Percentiles rank a stretch among this genome's conserved stretches.
Conservation (phyloP, 2,797 vertebrate species). For the Coreius guichenoti region DNA sequence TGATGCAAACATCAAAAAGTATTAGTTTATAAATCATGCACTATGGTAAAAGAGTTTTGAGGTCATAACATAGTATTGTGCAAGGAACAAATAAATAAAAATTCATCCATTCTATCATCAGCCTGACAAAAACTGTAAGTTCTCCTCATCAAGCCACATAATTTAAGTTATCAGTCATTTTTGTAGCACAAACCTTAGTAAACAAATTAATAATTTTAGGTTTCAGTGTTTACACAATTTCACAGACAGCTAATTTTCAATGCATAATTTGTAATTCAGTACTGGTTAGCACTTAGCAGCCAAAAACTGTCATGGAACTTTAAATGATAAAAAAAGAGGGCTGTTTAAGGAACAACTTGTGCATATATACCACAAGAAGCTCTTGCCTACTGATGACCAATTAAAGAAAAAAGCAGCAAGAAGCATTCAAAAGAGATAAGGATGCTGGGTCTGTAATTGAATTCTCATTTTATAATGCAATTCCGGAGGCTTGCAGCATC, state of each 20-base stretch:
- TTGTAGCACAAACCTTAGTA: background rate
- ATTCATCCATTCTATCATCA: too few species aligned
- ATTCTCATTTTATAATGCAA: conserved; percentile 48
- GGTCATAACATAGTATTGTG: background rate
- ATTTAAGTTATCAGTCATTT: background rate
- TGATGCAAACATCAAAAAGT: background rate
- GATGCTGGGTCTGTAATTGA: conserved; percentile 42
- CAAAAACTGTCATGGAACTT: background rate
- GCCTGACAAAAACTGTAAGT: background rate
- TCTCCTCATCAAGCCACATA: background rate
- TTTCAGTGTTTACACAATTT: background rate
- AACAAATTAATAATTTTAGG: background rate
- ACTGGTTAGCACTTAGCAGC: background rate
- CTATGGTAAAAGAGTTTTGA: background rate
- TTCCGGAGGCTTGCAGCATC: conserved; percentile 24
- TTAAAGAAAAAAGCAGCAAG: conserved; percentile 25
- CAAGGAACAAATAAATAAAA: background rate
- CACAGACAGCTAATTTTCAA: background rate
- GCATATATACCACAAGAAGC: background rate
- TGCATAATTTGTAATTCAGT: background rate
- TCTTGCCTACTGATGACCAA: conserved; percentile 34
- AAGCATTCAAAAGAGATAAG: conserved; percentile 27
- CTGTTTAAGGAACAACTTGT: background rate
- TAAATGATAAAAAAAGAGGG: conserved; percentile 5
- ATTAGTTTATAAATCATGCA: background rate